These are phyloP conservation scores for Pristiophorus japonicus DNA, from an alignment of 2,113 vertebrate genomes.

Conservation along the genomic window DNA sequence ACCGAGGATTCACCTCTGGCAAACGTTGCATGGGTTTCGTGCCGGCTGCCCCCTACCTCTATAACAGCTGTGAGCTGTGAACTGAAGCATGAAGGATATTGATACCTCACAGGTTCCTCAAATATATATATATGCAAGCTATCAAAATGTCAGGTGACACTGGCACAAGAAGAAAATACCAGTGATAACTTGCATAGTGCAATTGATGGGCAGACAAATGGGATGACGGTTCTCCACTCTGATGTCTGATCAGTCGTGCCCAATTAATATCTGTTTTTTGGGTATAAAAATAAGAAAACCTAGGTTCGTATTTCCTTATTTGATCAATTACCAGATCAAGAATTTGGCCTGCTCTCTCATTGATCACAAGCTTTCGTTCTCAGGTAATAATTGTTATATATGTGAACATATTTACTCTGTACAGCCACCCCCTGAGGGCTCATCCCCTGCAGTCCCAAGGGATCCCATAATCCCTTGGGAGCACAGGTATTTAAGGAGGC, in stretches of 20 bases:
- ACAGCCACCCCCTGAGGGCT: no score
- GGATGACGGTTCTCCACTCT: not conserved
- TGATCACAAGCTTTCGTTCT: not conserved
- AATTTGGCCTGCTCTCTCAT: not conserved
- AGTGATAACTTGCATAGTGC: not conserved
- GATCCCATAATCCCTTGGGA: no score
- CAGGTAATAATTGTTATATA: no score
- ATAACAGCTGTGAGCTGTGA: not conserved
- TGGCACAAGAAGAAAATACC: not conserved
- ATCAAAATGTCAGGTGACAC: not conserved
- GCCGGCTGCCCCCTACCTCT: not conserved
- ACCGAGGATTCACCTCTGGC: no score
- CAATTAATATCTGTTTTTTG: not conserved
- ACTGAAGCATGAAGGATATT: not conserved
- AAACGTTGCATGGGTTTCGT: not conserved
- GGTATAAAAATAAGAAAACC: not conserved
- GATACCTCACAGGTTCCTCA: not conserved
- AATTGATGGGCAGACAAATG: not conserved
- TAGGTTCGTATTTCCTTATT: no score
- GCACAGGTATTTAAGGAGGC: no score
- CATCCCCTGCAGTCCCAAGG: no score
- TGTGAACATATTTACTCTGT: no score
- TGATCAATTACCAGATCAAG: no score
- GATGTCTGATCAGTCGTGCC: not conserved
- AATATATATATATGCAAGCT: not conserved